Evolutionary conservation across 2,888 invertebrate genomes (phyloP), one percentile per base, ranked within the genome.

Genomic region (Mylabris sibirica): DNA sequence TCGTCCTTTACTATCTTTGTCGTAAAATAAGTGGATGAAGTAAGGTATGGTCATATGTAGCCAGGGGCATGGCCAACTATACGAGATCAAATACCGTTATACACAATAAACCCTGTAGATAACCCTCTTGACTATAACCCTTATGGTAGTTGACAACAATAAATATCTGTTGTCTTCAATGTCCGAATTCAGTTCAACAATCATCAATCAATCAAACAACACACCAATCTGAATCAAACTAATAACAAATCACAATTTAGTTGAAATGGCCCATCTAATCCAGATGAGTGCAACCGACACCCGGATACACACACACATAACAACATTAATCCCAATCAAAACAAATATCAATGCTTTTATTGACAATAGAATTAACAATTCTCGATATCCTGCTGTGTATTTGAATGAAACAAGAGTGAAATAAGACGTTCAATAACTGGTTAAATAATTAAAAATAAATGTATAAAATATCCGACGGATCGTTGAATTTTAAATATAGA

Each of bases 291-390:
- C 74, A 77, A 77, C 75, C 78, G 82, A 82, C 82, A 81, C 73
- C 76, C 77, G 77, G 77, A 81, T 80, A 81, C 82, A 79, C 78
- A 79, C 81, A 30, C 30, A 30, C 8, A 30, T n/a, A 30, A 30
- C 30, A 30, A 82, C 81, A 82, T 81, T 82, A 81, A 81, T 79
- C 80, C 30, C 80, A 80, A 81, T 81, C 81, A 81, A 82, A 83
- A 82, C 81, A 78, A 82, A 79, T 78, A 79, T 75, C 76, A 71
- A 44, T 44, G 78, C 77, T 77, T 77, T 81, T 81, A 81, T 81
- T 82, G 81, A 83, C 81, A 82, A 82, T 82, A 77, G 81, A 79
- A 77, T 38, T 14, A 77, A 75, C 79, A 75, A 77, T 79, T 77
- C 78, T 79, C 77, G 74, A 75, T 64, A 49, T 69, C 80, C 80